Percentiles rank a stretch among this genome's conserved stretches.
Evolutionary conservation across 2,888 invertebrate genomes (phyloP).

Genomic region (Peribatodes rhomboidaria): DNA sequence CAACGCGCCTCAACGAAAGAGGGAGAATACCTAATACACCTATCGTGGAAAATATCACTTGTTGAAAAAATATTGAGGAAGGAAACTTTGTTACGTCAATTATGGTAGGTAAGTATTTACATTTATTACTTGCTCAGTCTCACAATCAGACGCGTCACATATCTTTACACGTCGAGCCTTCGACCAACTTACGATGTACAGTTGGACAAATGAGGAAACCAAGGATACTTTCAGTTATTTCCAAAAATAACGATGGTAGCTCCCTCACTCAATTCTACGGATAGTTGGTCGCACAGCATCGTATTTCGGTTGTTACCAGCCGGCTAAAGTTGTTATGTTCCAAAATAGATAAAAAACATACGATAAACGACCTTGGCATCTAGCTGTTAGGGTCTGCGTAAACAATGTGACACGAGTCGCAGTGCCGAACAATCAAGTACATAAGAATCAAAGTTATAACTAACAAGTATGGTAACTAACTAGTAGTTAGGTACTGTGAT

Average conservation of each 20-base stretch:
- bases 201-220: not conserved
- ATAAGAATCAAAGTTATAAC: no score
- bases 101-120: not conserved
- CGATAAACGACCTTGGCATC: slow-evolving; percentile 10
- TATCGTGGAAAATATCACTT: slow-evolving; percentile 1
- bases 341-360: slow-evolving; percentile 16
- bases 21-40: no score
- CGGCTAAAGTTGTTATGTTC: not conserved
- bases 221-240: not conserved
- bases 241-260: not conserved
- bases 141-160: not conserved
- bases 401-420: not conserved
- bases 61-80: no score
- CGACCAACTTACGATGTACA: not conserved
- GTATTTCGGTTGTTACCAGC: slow-evolving; percentile 5
- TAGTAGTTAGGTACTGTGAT: no score
- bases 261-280: not conserved
- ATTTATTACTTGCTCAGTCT: not conserved
- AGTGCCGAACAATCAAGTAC: no score
- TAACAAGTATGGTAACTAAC: no score
- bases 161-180: not conserved
- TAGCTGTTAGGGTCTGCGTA: not conserved
- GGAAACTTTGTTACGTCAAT: not conserved
- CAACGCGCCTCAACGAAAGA: no score
- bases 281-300: not conserved